phyloP scores from a whole-genome alignment of 2,797 vertebrate species.

The Pseudocheirus occidentalis region DNA sequence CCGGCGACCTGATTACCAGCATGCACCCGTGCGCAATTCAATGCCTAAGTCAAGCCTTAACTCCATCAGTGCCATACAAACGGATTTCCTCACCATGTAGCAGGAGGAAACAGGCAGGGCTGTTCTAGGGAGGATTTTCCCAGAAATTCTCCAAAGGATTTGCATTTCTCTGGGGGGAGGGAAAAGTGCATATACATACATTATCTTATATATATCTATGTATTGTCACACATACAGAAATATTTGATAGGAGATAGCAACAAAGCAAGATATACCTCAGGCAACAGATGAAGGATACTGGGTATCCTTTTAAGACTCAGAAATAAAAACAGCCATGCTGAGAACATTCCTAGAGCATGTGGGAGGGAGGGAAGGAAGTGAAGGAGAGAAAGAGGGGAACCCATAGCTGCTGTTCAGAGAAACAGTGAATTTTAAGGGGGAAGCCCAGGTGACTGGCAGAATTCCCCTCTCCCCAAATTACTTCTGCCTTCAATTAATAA shows the following conservation, averaged over 20 bases:
- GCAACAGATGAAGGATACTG: neutral
- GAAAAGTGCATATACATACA: neutral
- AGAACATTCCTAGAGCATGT: neutral
- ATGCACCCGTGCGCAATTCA: slow-evolving; percentile 85
- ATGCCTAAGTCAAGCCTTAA: slow-evolving; percentile 80
- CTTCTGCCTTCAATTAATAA: neutral
- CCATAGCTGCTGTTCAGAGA: neutral
- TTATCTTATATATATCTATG: neutral
- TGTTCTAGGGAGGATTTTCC: fast-evolving
- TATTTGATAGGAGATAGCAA: neutral
- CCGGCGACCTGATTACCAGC: slow-evolving; percentile 84
- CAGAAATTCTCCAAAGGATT: fast-evolving
- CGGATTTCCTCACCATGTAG: fast-evolving
- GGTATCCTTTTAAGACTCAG: neutral
- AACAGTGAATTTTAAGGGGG: slow-evolving; percentile 11
- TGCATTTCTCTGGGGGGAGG: fast-evolving
- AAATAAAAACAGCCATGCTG: neutral
- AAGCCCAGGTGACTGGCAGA: neutral
- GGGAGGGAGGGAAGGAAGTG: neutral
- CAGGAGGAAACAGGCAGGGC: fast-evolving
- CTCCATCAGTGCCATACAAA: slow-evolving; percentile 78
- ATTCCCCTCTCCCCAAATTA: neutral
- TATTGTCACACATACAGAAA: neutral
- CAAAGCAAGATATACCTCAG: fast-evolving
- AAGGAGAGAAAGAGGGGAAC: neutral